These are phyloP conservation scores for Leucoraja erinaceus DNA, from an alignment of 2,113 vertebrate genomes.

Conservation along the genomic window DNA sequence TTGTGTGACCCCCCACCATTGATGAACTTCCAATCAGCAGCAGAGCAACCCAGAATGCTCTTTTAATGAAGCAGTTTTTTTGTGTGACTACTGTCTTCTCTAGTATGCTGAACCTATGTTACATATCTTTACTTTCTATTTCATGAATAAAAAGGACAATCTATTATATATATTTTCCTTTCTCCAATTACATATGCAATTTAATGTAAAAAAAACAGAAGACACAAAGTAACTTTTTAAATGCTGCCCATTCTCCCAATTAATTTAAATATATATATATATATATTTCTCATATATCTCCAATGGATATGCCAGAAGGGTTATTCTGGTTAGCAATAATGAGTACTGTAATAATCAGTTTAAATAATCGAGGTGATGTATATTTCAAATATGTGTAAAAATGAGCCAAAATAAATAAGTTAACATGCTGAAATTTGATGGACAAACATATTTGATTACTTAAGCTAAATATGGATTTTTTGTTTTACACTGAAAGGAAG, in stretches of 20 bases:
- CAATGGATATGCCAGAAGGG: neutral
- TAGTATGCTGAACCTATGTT: neutral
- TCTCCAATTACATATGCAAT: neutral
- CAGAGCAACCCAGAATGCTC: no score
- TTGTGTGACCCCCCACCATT: no score
- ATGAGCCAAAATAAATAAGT: neutral
- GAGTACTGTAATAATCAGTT: neutral
- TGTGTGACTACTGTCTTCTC: no score
- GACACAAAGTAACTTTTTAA: neutral
- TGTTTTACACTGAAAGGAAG: no score
- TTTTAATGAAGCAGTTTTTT: no score
- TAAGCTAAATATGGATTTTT: no score
- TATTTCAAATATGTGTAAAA: neutral
- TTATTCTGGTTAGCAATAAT: neutral
- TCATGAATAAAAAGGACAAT: neutral
- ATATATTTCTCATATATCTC: neutral
- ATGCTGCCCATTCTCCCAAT: neutral
- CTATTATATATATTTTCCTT: neutral
- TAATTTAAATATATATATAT: no score
- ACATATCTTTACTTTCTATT: neutral
- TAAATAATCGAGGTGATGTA: neutral
- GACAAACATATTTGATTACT: no score
- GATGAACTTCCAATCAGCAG: no score
- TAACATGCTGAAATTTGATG: no score
- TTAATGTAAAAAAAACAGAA: neutral